Conservation (phyloP, 2,797 vertebrate species). For the Lepus oiostolus region DNA sequence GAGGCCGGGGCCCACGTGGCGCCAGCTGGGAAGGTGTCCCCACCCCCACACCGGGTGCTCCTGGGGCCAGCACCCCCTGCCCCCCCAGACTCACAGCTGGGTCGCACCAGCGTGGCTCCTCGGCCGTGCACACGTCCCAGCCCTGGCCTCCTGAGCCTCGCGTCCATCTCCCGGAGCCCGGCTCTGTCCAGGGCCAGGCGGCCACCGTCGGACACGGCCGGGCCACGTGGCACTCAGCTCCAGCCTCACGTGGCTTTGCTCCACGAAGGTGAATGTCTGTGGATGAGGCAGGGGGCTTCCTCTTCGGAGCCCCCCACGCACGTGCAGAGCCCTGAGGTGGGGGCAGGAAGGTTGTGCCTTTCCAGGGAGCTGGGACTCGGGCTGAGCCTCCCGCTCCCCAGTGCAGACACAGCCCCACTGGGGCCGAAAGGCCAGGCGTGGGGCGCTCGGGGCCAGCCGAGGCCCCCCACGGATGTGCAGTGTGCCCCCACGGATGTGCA, state of each 20-base stretch:
- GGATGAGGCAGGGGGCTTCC: neutral
- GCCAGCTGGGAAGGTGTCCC: too few species aligned
- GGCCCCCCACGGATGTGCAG: too few species aligned
- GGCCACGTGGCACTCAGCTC: neutral
- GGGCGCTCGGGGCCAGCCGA: too few species aligned
- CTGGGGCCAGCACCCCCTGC: neutral
- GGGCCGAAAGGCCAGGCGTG: neutral
- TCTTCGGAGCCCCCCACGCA: neutral
- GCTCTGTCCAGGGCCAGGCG: neutral
- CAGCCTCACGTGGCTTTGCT: neutral
- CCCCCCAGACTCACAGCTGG: fast-evolving
- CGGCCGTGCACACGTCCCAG: neutral
- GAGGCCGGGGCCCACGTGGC: neutral
- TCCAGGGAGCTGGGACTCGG: neutral
- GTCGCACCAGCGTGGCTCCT: fast-evolving
- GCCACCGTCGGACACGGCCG: fast-evolving
- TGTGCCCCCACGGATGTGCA: too few species aligned
- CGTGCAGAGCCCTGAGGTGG: neutral
- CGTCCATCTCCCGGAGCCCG: neutral
- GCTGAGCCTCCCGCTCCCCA: neutral
- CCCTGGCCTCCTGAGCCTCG: fast-evolving
- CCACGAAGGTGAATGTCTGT: fast-evolving
- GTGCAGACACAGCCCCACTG: neutral
- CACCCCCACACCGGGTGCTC: fast-evolving
- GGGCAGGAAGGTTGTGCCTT: neutral